Evolutionary conservation across 2,888 invertebrate species (phyloP), one percentile per base, ranked within the genome.

Genomic region (Acleris emargana): DNA sequence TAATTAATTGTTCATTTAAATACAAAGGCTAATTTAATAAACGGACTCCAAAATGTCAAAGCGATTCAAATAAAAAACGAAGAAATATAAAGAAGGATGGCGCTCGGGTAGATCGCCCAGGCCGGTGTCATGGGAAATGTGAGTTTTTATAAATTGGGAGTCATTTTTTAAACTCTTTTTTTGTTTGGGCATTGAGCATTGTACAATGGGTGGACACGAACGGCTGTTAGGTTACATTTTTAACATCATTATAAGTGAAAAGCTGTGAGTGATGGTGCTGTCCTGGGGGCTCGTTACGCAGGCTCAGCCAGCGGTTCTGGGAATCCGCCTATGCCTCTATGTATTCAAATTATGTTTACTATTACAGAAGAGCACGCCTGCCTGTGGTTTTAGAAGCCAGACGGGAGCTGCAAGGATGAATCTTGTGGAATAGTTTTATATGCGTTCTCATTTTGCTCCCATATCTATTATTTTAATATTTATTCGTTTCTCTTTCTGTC

Each of bases 21-120:
- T 91, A 92, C 90, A 91, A 92, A 91, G 88, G 86, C 89, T 91
- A 91, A 91, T 91, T 91, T 91, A 92, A 91, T 91, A 91, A 91
- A 89, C 90, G 89, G 82, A 84, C 88, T 88, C 75, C 84, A 77
- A 84, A 89, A 92, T 90, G 91, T 92, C 91, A 90, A 89, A 89
- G 85, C 81, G 77, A 76, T 86, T 83, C 81, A 84, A 84, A 85
- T 83, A 87, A 89, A 88, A 89, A 89, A 88, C 80, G 82, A 82
- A 83, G 82, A 83, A 84, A 72, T 68, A 76, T 78, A 83, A 88
- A 87, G 87, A 88, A 86, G 83, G 85, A 90, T 87, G 87, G 88
- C 80, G 85, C 80, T 80, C 80, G 74, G 73, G 72, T 76, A 76
- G 87, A 85, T 84, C 89, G 84, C 88, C 84, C 87, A 86, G 74